These are phyloP conservation scores for Camponotus vicinus DNA, from an alignment of 1,140 invertebrate species.

Conservation along the genomic window DNA sequence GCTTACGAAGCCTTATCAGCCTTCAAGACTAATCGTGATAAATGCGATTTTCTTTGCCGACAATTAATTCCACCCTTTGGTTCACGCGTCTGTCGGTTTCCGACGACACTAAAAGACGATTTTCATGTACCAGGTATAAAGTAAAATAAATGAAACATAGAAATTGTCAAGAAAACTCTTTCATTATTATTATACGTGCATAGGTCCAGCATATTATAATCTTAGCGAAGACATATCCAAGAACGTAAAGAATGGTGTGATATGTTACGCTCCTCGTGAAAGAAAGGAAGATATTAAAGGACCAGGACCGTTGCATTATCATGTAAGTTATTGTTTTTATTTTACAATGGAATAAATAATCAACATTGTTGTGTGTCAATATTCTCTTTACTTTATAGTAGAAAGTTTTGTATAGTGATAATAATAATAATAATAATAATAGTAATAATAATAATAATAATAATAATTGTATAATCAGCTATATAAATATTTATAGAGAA, in stretches of 20 bases:
- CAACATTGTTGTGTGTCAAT: not conserved
- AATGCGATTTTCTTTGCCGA: conserved; percentile 62
- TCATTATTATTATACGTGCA: conserved; percentile 24
- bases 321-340: conserved; percentile 35
- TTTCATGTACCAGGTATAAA: conserved; percentile 62
- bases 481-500: not conserved
- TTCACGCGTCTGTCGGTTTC: conserved; percentile 44
- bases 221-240: conserved; percentile 63
- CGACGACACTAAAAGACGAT: conserved; percentile 5
- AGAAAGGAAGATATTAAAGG: not conserved
- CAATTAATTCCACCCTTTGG: conserved; percentile 56
- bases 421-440: not conserved
- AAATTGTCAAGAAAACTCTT: conserved; percentile 11
- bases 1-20: conserved; percentile 69
- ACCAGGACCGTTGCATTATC: conserved; percentile 18
- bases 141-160: not conserved
- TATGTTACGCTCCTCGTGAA: conserved; percentile 22
- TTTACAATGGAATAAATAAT: not conserved
- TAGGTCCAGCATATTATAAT: conserved; percentile 66
- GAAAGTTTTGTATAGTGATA: not conserved
- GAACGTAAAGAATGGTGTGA: conserved; percentile 66
- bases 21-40: conserved; percentile 71
- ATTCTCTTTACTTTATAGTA: not conserved
- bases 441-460: not conserved
- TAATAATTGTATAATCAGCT: not conserved